Evolutionary conservation across 2,888 invertebrate species (phyloP), one percentile per base, ranked within the genome.

Genomic region (Drosophila nigricruria): DNA sequence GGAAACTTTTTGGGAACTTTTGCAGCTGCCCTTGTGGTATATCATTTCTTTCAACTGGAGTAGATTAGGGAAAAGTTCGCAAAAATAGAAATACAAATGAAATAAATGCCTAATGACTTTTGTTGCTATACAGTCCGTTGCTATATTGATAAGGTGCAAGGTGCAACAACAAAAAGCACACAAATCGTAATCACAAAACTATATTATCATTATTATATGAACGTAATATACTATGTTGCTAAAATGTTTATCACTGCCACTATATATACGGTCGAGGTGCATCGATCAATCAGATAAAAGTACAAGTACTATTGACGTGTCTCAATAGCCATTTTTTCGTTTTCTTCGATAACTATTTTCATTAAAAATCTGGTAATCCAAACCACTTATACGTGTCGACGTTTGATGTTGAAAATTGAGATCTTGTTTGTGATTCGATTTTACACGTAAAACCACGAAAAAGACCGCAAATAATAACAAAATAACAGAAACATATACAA

Each of bases 131-230:
- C 47, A 30, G 34, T 9, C 16, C 20, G 3, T n/a, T n/a, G n/a
- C 6, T 20, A 58, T 12, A 71, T 36, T 69, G 66, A 73, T 73
- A 69, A 63, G 67, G 81, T 70, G 56, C 81, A 77, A 83, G 79
- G 81, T 82, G 79, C 86, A 74, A 73, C 54, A 45, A 16, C 18
- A 12, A 62, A 12, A 62, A 53, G 9, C 12, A 30, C 10, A 25
- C 25, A 53, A 53, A 12, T 65, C 50, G 47, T 70, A 76, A 81
- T 80, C 81, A 45, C 58, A 53, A 64, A 36, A 63, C 32, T 36
- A 62, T 66, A 74, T 54, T 70, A 78, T 81, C 58, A 68, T 62
- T 49, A 49, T 53, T 52, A 53, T 34, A 50, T 43, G 38, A 60
- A 42, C 32, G 50, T 27, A 23, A 42, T 58, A 63, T 43, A 57